Percentiles rank a stretch among this genome's conserved stretches.
Evolutionary conservation across 2,888 invertebrate genomes (phyloP).

Genomic region (Agrilus cyanescens): DNA sequence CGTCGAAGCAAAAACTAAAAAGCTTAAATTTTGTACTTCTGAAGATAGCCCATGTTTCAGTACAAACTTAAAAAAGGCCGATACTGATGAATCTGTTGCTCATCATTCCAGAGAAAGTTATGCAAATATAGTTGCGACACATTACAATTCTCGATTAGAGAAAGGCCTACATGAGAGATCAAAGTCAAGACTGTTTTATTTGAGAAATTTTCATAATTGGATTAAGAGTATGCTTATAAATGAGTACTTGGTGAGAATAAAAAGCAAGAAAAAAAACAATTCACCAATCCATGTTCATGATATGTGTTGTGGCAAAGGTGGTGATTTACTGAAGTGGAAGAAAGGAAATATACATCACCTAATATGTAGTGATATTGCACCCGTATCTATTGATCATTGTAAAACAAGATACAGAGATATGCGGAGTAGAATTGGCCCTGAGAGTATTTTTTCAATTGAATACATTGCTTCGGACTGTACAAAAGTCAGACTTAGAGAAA

Average conservation of each 20-base stretch:
- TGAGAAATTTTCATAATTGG: conserved; percentile 99
- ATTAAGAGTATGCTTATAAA: conserved; percentile 91
- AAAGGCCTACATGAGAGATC: conserved; percentile 68
- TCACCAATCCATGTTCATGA: conserved; percentile 68
- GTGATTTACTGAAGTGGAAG: conserved; percentile 94
- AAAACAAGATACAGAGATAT: conserved; percentile 70
- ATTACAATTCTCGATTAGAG: conserved; percentile 86
- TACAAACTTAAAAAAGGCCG: conserved; percentile 1
- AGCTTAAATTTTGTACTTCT: conserved; percentile 1
- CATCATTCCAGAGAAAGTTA: conserved; percentile 30
- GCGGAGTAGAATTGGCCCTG: conserved; percentile 26
- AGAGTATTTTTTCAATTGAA: conserved; percentile 62
- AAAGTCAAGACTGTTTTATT: conserved; percentile 81
- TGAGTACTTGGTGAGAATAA: conserved; percentile 59
- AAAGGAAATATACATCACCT: conserved; percentile 70
- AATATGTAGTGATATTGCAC: conserved; percentile 89
- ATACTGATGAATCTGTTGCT: conserved; percentile 10
- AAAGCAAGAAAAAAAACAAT: conserved; percentile 51
- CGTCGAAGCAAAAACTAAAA: conserved; percentile 7
- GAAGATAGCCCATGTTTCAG: not conserved
- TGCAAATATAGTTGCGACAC: conserved; percentile 66
- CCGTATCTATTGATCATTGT: conserved; percentile 84
- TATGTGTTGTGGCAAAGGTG: conserved; percentile 97
- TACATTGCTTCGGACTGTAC: conserved; percentile 89
- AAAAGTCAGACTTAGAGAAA: conserved; percentile 64